Percentiles rank a stretch among this genome's conserved stretches.
These are phyloP conservation scores for Strix occidentalis DNA, from an alignment of 2,797 vertebrate genomes.

Conservation along the genomic window DNA sequence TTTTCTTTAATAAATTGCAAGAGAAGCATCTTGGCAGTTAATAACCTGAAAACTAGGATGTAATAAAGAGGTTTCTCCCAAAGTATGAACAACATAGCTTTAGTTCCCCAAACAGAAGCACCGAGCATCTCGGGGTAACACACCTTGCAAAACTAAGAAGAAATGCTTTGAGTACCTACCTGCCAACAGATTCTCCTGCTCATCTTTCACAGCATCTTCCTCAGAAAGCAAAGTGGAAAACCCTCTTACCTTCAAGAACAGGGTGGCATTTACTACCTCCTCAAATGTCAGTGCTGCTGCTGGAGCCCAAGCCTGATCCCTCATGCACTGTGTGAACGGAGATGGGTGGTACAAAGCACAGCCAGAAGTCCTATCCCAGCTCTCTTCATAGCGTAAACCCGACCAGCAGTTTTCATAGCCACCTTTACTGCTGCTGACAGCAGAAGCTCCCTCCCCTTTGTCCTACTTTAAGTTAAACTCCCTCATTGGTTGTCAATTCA, in stretches of 20 bases:
- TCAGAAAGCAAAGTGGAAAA: neutral
- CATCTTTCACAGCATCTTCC: neutral
- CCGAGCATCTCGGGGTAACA: accelerated
- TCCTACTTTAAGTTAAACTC: neutral
- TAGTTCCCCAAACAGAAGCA: neutral
- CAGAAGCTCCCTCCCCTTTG: neutral
- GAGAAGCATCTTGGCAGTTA: neutral
- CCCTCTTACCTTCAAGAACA: neutral
- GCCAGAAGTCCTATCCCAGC: neutral
- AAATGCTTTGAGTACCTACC: neutral
- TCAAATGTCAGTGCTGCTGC: neutral
- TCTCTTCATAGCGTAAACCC: neutral
- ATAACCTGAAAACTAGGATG: neutral
- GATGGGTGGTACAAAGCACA: neutral
- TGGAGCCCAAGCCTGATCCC: neutral
- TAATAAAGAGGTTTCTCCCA: neutral
- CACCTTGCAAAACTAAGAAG: neutral
- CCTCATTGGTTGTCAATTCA: neutral
- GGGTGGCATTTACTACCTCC: neutral
- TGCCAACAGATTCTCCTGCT: neutral
- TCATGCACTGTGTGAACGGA: neutral
- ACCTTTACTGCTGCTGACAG: neutral
- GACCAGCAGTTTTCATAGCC: neutral
- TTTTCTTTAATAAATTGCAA: neutral
- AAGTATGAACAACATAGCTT: neutral